A percentile compares a stretch with the other conserved stretches of the same genome.
phyloP scores from a whole-genome alignment of 2,797 vertebrate species.

The Sylvilagus floridanus region DNA sequence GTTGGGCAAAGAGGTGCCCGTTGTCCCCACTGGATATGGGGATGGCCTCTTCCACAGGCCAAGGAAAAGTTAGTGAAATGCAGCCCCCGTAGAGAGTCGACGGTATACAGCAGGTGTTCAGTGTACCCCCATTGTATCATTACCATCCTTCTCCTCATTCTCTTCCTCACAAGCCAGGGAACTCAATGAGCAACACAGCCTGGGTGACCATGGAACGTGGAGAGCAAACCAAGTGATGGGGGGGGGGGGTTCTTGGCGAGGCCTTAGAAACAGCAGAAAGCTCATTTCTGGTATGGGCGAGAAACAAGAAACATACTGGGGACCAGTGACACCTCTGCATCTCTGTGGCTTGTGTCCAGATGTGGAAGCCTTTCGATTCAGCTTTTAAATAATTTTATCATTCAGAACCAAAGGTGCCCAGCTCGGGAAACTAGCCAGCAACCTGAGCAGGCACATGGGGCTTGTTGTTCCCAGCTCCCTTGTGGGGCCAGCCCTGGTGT shows the following conservation, averaged over 20 bases:
- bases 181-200: too few species aligned
- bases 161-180: background rate
- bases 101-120: background rate
- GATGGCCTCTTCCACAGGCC: background rate
- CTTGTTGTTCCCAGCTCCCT: background rate
- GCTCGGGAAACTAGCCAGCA: background rate
- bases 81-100: rapidly evolving
- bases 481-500: background rate
- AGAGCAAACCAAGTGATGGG: background rate
- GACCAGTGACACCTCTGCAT: background rate
- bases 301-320: background rate
- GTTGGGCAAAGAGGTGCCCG: background rate
- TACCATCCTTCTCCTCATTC: background rate
- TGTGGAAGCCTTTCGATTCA: background rate
- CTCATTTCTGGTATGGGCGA: background rate
- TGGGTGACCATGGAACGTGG: background rate
- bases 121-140: rapidly evolving
- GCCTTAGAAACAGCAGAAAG: background rate
- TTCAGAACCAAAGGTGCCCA: background rate
- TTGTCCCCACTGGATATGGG: background rate
- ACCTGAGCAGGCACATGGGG: background rate
- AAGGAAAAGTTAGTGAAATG: too few species aligned
- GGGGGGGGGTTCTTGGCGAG: background rate
- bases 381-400: background rate
- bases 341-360: background rate